Percentiles rank a stretch among this genome's conserved stretches.
Conservation (phyloP, 2,888 invertebrate genomes). For the Acrobasis repandana region DNA sequence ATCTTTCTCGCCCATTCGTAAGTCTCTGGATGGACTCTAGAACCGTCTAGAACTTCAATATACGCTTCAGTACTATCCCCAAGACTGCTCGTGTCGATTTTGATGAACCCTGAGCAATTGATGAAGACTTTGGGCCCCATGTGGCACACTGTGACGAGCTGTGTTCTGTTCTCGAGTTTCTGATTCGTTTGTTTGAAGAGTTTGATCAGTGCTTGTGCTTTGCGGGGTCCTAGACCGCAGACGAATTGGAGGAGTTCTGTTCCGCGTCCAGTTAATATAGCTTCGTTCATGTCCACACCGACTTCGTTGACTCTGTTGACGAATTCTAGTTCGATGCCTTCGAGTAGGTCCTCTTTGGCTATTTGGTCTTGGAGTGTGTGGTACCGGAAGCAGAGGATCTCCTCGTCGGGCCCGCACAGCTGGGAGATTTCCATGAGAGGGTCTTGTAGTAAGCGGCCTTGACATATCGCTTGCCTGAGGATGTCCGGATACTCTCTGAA, state of each 20-base stretch:
- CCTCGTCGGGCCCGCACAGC: constrained; percentile 97
- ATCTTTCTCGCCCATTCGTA: constrained; percentile 99
- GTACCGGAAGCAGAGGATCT: constrained; percentile 96
- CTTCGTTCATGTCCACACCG: constrained; percentile 97
- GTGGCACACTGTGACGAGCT: constrained; percentile 96
- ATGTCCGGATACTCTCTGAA: constrained; percentile 96
- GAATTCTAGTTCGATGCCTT: constrained; percentile 93
- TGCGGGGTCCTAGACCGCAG: constrained; percentile 97
- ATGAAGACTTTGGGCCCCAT: constrained; percentile 99
- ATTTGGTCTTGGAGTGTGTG: constrained; percentile 93
- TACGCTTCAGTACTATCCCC: constrained; percentile 98
- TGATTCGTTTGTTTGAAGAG: constrained; percentile 95
- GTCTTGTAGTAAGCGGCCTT: constrained; percentile 96
- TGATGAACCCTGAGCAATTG: constrained; percentile 99
- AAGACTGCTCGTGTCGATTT: constrained; percentile 97
- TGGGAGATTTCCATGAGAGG: constrained; percentile 98
- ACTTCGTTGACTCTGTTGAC: constrained; percentile 99
- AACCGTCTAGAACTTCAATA: constrained; percentile 97
- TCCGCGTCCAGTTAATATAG: constrained; percentile 94
- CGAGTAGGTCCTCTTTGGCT: constrained; percentile 92
- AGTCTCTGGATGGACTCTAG: constrained; percentile 99
- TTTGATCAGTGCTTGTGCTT: constrained; percentile 93
- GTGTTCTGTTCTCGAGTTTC: constrained; percentile 96
- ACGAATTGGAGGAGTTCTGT: constrained; percentile 97
- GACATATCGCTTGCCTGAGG: constrained; percentile 95